These are phyloP conservation scores for Cynocephalus volans DNA, from an alignment of 2,113 vertebrate species.

Conservation along the genomic window DNA sequence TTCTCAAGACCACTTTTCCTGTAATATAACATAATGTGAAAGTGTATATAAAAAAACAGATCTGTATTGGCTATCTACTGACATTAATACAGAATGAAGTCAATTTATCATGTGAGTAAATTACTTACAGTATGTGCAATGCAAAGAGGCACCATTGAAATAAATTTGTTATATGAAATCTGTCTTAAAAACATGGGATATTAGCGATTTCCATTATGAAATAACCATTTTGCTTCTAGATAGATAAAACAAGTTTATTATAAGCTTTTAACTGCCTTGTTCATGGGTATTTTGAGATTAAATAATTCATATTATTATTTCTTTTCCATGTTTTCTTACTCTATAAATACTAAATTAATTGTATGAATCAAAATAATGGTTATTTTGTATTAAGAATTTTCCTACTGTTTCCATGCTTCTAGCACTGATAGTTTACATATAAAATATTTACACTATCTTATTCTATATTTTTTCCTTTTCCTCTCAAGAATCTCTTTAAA, in stretches of 20 bases:
- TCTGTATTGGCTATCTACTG: neutral
- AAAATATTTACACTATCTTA: slow-evolving; percentile 4
- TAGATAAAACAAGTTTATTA: neutral
- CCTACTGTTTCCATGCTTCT: neutral
- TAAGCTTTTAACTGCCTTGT: neutral
- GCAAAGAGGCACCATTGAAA: neutral
- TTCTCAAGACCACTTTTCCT: neutral
- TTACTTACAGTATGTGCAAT: neutral
- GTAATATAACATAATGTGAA: neutral
- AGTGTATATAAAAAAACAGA: neutral
- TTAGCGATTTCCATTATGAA: neutral
- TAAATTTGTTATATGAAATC: neutral
- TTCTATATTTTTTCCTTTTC: slow-evolving; percentile 25
- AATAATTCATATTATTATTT: neutral
- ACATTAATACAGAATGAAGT: neutral
- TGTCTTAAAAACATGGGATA: neutral
- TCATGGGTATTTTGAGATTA: neutral
- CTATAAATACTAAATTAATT: slow-evolving; percentile 18
- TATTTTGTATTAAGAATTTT: neutral
- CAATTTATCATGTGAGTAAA: neutral
- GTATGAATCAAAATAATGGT: neutral
- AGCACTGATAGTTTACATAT: neutral
- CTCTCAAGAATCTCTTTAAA: slow-evolving; percentile 24
- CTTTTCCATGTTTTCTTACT: neutral
- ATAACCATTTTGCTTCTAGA: neutral